phyloP scores from a whole-genome alignment of 2,888 invertebrate genomes.

The Aphidius colemani region DNA sequence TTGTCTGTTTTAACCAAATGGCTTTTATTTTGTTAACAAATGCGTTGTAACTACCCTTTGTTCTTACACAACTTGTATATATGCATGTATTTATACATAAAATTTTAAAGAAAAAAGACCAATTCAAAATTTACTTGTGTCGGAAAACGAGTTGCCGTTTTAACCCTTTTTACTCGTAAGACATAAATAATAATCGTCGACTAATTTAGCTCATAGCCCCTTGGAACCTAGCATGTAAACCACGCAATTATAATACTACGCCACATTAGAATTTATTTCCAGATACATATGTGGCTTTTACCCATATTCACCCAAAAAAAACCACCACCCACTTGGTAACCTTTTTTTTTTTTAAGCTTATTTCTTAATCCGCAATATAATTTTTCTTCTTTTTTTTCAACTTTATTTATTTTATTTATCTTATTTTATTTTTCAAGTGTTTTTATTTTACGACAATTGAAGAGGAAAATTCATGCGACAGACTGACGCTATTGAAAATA shows the following conservation, averaged over 20 bases:
- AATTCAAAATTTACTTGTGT: neutral
- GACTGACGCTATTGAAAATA: no score
- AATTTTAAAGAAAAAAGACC: conserved; percentile 32
- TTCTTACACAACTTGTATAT: conserved; percentile 39
- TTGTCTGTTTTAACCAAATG: no score
- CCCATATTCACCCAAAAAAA: neutral
- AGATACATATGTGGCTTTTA: conserved; percentile 9
- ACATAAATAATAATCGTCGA: conserved; percentile 60
- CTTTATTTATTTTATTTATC: conserved; percentile 40
- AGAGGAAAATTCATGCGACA: no score
- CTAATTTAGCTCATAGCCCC: conserved; percentile 56
- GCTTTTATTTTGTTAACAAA: conserved; percentile 33
- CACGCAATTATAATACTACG: conserved; percentile 58
- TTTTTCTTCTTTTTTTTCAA: conserved; percentile 37
- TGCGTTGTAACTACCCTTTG: conserved; percentile 48
- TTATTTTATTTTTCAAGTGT: conserved; percentile 37
- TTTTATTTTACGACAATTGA: conserved; percentile 37
- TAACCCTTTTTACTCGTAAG: conserved; percentile 42
- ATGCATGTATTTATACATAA: conserved; percentile 9
- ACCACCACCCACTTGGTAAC: conserved; percentile 41
- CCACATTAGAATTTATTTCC: conserved; percentile 60
- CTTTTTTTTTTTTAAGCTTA: conserved; percentile 58
- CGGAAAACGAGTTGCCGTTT: conserved; percentile 41
- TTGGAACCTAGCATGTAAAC: conserved; percentile 47
- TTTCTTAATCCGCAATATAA: conserved; percentile 58